Evolutionary conservation across 2,888 invertebrate genomes (phyloP).

Genomic region (Oeneis ivallda): DNA sequence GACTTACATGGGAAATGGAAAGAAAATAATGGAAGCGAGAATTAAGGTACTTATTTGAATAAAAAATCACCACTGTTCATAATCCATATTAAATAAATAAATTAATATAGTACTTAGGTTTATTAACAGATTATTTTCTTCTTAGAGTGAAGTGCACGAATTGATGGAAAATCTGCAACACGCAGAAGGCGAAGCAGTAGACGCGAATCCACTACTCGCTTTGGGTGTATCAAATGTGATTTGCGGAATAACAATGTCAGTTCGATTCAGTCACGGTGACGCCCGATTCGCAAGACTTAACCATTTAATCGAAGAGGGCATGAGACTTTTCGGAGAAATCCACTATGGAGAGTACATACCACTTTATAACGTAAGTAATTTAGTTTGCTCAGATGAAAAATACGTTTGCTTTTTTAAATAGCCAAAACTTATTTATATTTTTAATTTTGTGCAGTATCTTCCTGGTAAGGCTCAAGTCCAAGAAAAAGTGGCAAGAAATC

Average conservation of each 20-base stretch:
- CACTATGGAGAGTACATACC: constrained; percentile 93
- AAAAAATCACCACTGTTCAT: background rate
- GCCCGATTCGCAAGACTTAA: constrained; percentile 89
- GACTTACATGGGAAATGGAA: constrained; percentile 91
- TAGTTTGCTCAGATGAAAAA: background rate
- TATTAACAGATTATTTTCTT: constrained; percentile 43
- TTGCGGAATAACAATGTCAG: constrained; percentile 94
- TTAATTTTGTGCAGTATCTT: constrained; percentile 70
- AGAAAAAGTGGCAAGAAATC: constrained; percentile 85
- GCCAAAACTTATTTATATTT: background rate
- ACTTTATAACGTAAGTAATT: constrained; percentile 80
- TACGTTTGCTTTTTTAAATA: background rate
- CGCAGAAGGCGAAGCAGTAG: constrained; percentile 85
- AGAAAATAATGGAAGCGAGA: constrained; percentile 90
- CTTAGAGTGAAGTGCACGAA: constrained; percentile 88
- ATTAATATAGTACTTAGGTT: background rate
- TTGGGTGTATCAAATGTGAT: constrained; percentile 94
- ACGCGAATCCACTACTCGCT: constrained; percentile 88
- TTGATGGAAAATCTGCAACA: constrained; percentile 85
- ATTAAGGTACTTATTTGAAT: constrained; percentile 84
- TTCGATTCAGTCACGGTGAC: constrained; percentile 90
- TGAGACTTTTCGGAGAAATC: constrained; percentile 91
- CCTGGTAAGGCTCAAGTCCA: constrained; percentile 84
- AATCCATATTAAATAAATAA: constrained; percentile 3
- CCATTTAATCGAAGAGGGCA: constrained; percentile 94